Evolutionary conservation across 2,113 vertebrate species (phyloP).

Genomic region (Heliornis fulica): DNA sequence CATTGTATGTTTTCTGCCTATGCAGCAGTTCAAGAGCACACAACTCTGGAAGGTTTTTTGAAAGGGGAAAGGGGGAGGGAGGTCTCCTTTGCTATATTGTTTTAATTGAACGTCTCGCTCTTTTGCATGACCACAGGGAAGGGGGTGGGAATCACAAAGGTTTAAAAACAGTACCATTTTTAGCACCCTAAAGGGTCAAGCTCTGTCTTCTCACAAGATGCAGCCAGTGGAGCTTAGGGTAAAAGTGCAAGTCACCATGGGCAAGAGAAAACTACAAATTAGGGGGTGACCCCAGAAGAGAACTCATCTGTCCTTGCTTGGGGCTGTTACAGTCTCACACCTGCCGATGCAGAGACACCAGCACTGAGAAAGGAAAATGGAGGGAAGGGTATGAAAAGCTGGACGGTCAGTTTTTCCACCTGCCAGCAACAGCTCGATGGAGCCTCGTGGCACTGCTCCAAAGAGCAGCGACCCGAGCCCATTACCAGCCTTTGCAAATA

Average conservation of each 20-base stretch:
- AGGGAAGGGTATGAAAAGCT: not conserved
- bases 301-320: not conserved
- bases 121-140: not conserved
- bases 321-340: not conserved
- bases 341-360: not conserved
- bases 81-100: not conserved
- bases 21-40: slow-evolving; percentile 49
- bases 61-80: slow-evolving; percentile 40
- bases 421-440: not conserved
- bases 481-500: not conserved
- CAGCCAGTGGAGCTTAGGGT: not conserved
- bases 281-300: not conserved
- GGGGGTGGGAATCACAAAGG: not conserved
- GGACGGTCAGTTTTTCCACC: not conserved
- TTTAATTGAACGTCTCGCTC: not conserved
- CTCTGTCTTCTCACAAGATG: not conserved
- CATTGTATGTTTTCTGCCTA: slow-evolving; percentile 58
- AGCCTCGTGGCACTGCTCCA: not conserved
- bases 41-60: slow-evolving; percentile 23
- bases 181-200: not conserved
- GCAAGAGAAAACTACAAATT: not conserved
- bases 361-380: not conserved
- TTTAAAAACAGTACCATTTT: not conserved
- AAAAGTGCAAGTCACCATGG: not conserved
- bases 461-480: not conserved